These are phyloP conservation scores for Melinaea menophilus DNA, from an alignment of 2,888 invertebrate genomes.

Conservation along the genomic window DNA sequence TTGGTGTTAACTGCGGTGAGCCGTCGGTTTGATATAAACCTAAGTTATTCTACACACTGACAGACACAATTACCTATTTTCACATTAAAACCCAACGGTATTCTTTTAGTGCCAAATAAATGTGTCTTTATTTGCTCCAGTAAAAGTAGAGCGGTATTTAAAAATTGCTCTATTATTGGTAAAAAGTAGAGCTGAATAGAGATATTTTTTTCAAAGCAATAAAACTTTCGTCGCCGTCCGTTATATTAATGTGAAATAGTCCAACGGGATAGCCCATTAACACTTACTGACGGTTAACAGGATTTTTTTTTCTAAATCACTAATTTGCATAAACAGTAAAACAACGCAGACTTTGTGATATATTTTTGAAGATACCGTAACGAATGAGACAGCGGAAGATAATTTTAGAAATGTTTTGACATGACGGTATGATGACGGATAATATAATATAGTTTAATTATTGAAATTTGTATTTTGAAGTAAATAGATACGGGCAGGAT, in stretches of 20 bases:
- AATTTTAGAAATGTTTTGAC: neutral
- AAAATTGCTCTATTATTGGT: conserved; percentile 59
- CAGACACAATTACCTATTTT: conserved; percentile 33
- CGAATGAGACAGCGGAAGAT: neutral
- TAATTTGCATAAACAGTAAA: conserved; percentile 14
- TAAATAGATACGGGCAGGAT: too few relatives aligned
- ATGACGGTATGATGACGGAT: neutral
- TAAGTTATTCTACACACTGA: conserved; percentile 39
- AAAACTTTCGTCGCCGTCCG: conserved; percentile 48
- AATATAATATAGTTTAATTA: neutral
- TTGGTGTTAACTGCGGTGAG: conserved; percentile 34
- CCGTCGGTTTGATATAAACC: conserved; percentile 35
- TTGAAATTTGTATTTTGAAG: too few relatives aligned
- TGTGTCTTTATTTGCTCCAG: conserved; percentile 66
- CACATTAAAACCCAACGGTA: conserved; percentile 34
- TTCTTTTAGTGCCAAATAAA: conserved; percentile 41
- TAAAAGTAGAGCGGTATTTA: conserved; percentile 43
- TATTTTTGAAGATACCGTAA: conserved; percentile 1
- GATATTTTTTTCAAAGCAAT: conserved; percentile 38
- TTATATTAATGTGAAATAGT: conserved; percentile 48
- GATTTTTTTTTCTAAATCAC: conserved; percentile 9
- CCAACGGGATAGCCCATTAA: conserved; percentile 40
- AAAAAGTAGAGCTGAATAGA: conserved; percentile 70
- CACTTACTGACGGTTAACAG: conserved; percentile 21
- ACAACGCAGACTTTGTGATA: neutral